phyloP scores from a whole-genome alignment of 2,888 invertebrate species.

The Morpho deidamia region DNA sequence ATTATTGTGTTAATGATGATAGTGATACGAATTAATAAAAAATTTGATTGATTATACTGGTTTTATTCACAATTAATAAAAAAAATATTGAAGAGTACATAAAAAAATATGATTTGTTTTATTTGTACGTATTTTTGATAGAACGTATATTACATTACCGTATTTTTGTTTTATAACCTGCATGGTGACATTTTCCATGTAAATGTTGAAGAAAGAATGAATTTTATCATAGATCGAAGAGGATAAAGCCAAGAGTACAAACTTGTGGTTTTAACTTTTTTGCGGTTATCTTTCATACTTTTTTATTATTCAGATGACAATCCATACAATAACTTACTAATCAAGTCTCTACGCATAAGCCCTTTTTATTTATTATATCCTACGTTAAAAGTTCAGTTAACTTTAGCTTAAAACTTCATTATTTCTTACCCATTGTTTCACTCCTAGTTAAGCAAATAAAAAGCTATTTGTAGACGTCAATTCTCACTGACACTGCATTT shows the following conservation, averaged over 20 bases:
- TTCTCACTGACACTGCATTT: constrained; percentile 3
- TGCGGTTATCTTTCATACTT: neutral
- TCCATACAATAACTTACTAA: constrained; percentile 6
- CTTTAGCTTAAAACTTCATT: neutral
- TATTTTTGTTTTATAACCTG: neutral
- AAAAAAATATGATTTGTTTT: too few relatives aligned
- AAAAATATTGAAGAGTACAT: too few relatives aligned
- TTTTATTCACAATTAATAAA: too few relatives aligned
- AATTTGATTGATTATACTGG: too few relatives aligned
- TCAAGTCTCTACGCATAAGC: neutral
- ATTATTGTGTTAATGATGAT: too few relatives aligned
- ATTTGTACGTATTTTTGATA: neutral
- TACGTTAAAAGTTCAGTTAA: neutral
- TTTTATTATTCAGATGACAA: constrained; percentile 2
- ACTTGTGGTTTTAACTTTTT: constrained; percentile 7
- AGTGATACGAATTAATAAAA: too few relatives aligned
- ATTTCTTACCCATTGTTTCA: neutral
- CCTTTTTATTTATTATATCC: neutral
- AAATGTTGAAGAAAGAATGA: neutral
- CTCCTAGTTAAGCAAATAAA: constrained; percentile 2
- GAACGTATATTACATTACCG: too few relatives aligned
- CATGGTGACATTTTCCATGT: too few relatives aligned
- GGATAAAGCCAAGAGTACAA: neutral
- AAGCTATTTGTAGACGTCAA: constrained; percentile 1
- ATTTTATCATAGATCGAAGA: neutral